Evolutionary conservation across 2,888 invertebrate genomes (phyloP).

Genomic region (Acrobasis suavella): DNA sequence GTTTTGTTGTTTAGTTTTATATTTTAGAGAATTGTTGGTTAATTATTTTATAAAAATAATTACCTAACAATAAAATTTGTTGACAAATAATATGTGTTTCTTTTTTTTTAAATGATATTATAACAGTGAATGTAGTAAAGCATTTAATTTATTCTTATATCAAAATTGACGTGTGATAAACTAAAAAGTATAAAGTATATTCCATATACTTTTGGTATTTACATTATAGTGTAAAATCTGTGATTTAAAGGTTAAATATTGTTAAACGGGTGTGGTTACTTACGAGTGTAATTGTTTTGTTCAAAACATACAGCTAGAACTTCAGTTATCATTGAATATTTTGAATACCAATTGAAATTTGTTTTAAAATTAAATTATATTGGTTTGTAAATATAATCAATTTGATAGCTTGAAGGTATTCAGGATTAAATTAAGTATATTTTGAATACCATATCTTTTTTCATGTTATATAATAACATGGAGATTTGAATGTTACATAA

Average conservation of each 20-base stretch:
- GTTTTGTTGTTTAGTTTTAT: too few species aligned
- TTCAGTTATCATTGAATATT: not conserved
- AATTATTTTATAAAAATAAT: too few species aligned
- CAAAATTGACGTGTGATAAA: not conserved
- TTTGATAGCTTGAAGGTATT: not conserved
- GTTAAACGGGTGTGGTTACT: constrained; percentile 5
- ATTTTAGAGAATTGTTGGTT: too few species aligned
- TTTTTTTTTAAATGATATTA: too few species aligned
- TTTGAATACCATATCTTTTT: too few species aligned
- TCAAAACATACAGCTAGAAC: not conserved
- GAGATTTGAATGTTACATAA: too few species aligned
- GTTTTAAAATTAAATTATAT: not conserved
- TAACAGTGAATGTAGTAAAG: not conserved
- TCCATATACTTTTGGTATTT: not conserved
- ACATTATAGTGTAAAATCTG: constrained; percentile 3
- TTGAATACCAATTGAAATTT: not conserved
- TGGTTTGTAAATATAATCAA: not conserved
- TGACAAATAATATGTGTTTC: too few species aligned
- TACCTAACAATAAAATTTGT: too few species aligned
- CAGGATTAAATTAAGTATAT: too few species aligned
- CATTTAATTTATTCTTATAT: not conserved
- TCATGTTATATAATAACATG: too few species aligned
- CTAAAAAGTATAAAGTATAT: not conserved
- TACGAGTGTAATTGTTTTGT: not conserved
- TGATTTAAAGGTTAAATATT: constrained; percentile 15